phyloP scores from a whole-genome alignment of 1,140 invertebrate genomes.

The Asbolus verrucosus region DNA sequence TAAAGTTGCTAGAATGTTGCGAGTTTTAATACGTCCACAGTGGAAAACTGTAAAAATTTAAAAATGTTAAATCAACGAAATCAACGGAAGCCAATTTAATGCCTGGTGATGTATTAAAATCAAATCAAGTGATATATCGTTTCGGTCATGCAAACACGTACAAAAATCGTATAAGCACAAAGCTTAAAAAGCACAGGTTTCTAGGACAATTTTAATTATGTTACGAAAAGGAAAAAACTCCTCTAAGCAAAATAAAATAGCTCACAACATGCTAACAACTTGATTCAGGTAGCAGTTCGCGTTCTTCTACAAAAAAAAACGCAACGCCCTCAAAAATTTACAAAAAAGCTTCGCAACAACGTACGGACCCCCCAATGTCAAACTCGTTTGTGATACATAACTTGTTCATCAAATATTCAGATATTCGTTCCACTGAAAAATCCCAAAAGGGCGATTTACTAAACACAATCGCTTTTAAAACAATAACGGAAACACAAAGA shows the following conservation, averaged over 20 bases:
- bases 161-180: slow-evolving; percentile 42
- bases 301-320: slow-evolving; percentile 39
- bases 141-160: slow-evolving; percentile 42
- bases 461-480: too few relatives aligned
- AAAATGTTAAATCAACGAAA: slow-evolving; percentile 16
- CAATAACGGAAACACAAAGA: too few relatives aligned
- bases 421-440: too few relatives aligned
- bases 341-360: slow-evolving; percentile 13
- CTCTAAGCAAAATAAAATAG: slow-evolving; percentile 55
- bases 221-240: slow-evolving; percentile 21
- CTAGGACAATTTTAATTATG: slow-evolving; percentile 25
- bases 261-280: slow-evolving; percentile 67
- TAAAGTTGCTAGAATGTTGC: slow-evolving; percentile 67
- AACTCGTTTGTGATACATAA: too few relatives aligned
- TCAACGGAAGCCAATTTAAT: slow-evolving; percentile 26
- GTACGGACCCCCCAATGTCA: too few relatives aligned
- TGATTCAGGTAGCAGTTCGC: slow-evolving; percentile 63
- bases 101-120: slow-evolving; percentile 19
- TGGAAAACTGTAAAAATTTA: slow-evolving; percentile 36
- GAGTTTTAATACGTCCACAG: slow-evolving; percentile 55
- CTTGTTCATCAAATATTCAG: too few relatives aligned
- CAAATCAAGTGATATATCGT: slow-evolving; percentile 5
- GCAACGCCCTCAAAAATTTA: slow-evolving; percentile 1
- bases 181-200: slow-evolving; percentile 43
- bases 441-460: too few relatives aligned